phyloP scores from a whole-genome alignment of 2,113 vertebrate species.

The Chascanopsetta lugubris region DNA sequence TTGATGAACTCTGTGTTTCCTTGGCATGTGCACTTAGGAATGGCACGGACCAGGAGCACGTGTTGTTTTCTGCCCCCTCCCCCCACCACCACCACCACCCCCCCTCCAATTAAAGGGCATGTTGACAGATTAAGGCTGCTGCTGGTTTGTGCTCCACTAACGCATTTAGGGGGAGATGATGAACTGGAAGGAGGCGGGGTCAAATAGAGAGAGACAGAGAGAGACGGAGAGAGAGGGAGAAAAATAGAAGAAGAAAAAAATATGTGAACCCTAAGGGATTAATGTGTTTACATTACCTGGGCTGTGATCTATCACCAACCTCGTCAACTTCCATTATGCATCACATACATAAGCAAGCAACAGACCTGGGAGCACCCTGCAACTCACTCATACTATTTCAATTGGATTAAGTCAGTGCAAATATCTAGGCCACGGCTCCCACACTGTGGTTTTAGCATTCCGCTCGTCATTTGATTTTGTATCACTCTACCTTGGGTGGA shows the following conservation, averaged over 20 bases:
- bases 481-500: slow-evolving; percentile 66
- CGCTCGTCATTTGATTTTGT: slow-evolving; percentile 69
- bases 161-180: slow-evolving; percentile 77
- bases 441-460: slow-evolving; percentile 71
- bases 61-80: slow-evolving; percentile 79
- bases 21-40: slow-evolving; percentile 69
- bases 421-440: slow-evolving; percentile 67
- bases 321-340: slow-evolving; percentile 78
- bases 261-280: slow-evolving; percentile 76
- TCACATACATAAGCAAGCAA: slow-evolving; percentile 74
- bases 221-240: background rate
- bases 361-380: slow-evolving; percentile 68
- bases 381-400: slow-evolving; percentile 75
- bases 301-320: slow-evolving; percentile 81
- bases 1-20: slow-evolving; percentile 62
- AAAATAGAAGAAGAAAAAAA: slow-evolving; percentile 51
- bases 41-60: slow-evolving; percentile 74
- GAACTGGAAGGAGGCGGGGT: slow-evolving; percentile 37
- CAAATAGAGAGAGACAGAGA: slow-evolving; percentile 26
- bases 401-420: slow-evolving; percentile 73
- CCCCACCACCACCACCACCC: too few relatives aligned
- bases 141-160: slow-evolving; percentile 79
- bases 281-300: slow-evolving; percentile 82
- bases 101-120: slow-evolving; percentile 80
- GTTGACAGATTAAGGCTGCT: slow-evolving; percentile 80